Evolutionary conservation across 2,113 vertebrate species (phyloP), one percentile per base, ranked within the genome.

Genomic region (Ascaphus truei): DNA sequence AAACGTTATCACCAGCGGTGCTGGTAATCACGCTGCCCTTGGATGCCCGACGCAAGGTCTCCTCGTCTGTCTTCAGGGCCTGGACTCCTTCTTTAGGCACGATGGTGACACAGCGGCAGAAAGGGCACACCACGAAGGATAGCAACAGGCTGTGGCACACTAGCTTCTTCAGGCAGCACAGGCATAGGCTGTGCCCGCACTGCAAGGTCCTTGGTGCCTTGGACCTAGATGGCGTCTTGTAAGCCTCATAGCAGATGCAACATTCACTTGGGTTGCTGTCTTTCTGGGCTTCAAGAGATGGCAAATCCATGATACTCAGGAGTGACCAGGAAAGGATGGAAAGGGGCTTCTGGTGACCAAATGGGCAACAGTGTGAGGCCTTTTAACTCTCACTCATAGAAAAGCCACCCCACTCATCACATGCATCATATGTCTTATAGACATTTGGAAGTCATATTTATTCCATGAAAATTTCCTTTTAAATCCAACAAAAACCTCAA

Each of bases 191-290:
- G 36, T 84, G 83, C 7, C 31, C 62, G 33, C 84, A 86, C 13
- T 68, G 62, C 26, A 86, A 75, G 20, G 53, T 67, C 51, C 75
- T 83, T 0, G 79, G 81, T 1, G 16, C 64, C 0, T 62, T 47
- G 0, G 23, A 15, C 1, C 55, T 67, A 10, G 64, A 55, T 0
- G 51, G 1, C 0, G 23, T 75, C 61, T 69, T 7, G 1, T 62
- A 84, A 0, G 62, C 23, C 56, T 86, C 84, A 1, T 78, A 83
- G 77, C 84, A 83, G 60, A 86, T 84, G 20, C 74, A 62, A 1
- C 84, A 84, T 64, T 85, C 83, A 1, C 57, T 36, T 0, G 18
- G 0, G 0, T 4, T 1, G 56, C 68, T 66, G 0, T 16, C 30
- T 1, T 23, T 11, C 51, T 20, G 41, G 16, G 10, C 9, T 33